These are phyloP conservation scores for Malaclemys terrapin DNA, from an alignment of 2,113 vertebrate species.

Conservation along the genomic window DNA sequence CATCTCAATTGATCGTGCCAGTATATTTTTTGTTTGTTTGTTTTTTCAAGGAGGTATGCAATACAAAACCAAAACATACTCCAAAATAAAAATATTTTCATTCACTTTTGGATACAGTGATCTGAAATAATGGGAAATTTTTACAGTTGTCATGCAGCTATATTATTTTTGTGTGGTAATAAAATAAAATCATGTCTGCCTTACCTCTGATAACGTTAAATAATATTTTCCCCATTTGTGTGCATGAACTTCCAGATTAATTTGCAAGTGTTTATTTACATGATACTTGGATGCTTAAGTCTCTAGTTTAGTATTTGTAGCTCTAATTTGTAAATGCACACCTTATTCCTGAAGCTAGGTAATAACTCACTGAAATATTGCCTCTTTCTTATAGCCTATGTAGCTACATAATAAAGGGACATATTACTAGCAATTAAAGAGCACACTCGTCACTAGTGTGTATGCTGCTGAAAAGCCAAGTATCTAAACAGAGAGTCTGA, in stretches of 20 bases:
- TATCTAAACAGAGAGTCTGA: not conserved
- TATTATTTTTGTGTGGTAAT: not conserved
- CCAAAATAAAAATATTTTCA: not conserved
- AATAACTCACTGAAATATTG: not conserved
- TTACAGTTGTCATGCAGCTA: not conserved
- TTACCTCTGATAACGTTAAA: not conserved
- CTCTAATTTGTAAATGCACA: not conserved
- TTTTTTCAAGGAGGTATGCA: not conserved
- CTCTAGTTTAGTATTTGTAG: not conserved
- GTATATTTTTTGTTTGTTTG: not conserved
- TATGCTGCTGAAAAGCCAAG: not conserved
- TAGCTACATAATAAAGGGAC: not conserved
- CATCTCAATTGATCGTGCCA: not conserved
- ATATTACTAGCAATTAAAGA: not conserved
- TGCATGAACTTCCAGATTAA: not conserved
- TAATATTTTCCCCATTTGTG: not conserved
- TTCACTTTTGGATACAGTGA: not conserved
- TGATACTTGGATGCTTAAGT: not conserved
- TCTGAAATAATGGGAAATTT: not conserved
- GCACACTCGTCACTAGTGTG: not conserved
- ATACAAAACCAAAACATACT: not conserved
- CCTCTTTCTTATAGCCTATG: not conserved
- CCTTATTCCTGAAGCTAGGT: not conserved
- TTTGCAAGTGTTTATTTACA: not conserved
- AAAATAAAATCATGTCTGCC: not conserved